Conservation (phyloP, 2,888 invertebrate genomes). For the Epirrita christyi region DNA sequence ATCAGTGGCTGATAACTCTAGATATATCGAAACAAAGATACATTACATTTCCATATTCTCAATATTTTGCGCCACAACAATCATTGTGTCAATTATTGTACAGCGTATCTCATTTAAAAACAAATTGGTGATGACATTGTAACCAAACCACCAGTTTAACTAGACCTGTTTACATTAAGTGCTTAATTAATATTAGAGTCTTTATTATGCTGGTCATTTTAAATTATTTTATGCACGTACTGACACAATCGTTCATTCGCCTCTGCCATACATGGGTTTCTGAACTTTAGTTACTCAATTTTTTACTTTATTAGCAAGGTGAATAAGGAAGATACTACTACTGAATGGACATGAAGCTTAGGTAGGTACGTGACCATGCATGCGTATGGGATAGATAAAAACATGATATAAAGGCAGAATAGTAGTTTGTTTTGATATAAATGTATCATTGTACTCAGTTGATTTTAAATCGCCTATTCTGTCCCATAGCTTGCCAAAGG, state of each 20-base stretch:
- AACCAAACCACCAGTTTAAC: slow-evolving; percentile 41
- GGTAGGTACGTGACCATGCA: slow-evolving; percentile 49
- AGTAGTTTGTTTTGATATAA: slow-evolving; percentile 46
- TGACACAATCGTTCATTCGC: slow-evolving; percentile 68
- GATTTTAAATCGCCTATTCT: neutral
- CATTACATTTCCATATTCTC: neutral
- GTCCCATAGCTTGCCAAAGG: too few relatives aligned
- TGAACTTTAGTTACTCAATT: slow-evolving; percentile 38
- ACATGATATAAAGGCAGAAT: slow-evolving; percentile 44
- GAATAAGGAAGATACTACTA: slow-evolving; percentile 20
- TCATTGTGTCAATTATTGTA: slow-evolving; percentile 22
- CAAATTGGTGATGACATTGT: slow-evolving; percentile 57
- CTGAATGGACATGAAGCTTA: slow-evolving; percentile 27
- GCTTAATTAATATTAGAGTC: slow-evolving; percentile 36
- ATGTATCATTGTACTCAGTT: slow-evolving; percentile 21
- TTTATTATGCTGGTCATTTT: slow-evolving; percentile 43
- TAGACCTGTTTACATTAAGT: slow-evolving; percentile 30
- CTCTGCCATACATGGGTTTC: slow-evolving; percentile 46
- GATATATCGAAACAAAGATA: too few relatives aligned
- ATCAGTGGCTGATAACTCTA: too few relatives aligned
- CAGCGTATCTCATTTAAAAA: slow-evolving; percentile 51
- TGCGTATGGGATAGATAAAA: slow-evolving; percentile 49
- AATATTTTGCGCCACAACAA: slow-evolving; percentile 23
- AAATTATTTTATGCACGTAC: slow-evolving; percentile 62
- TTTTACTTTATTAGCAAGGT: slow-evolving; percentile 17